Base-by-base conservation (phyloP, 1,140 invertebrate species). In the Zaprionus vittiger region DNA sequence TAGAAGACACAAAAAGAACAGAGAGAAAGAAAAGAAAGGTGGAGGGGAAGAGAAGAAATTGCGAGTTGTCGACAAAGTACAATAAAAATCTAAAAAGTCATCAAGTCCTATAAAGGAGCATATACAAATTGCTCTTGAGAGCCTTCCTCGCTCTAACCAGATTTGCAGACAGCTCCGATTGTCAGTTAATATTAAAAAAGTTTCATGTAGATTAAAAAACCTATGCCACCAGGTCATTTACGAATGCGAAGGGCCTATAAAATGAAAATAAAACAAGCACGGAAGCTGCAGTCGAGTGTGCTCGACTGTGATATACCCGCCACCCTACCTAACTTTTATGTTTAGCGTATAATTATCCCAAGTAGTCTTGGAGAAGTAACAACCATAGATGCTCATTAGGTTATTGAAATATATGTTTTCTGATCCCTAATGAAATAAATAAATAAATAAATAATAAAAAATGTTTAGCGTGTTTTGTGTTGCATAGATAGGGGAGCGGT, bases 21-120 rank as follows among this genome's bases (percentile, higher is more conserved):
- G 5, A n/a, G 5, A 31, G 3, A n/a, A 26, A 31, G 20, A 14
- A 9, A 52, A 22, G 15, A 49, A n/a, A 49, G 47, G 20, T 6
- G 9, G 47, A 24, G n/a, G 4, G 20, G 20, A 7, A 9, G 20
- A 5, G 47, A 24, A 47, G 62, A 28, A 54, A 17, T 44, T 61
- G 20, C 57, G 59, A 56, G 54, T 31, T 28, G 26, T 52, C 47
- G 37, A 61, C 37, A 61, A 47, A 61, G 26, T 62, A 62, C 60
- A 62, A 54, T 55, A 55, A 55, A 65, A 65, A 65, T 55, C n/a
- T 55, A 15, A 41, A 55, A 55, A 65, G 63, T 65, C 28, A 52
- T 52, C 34, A 65, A 65, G 49, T 65, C 14, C 31, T 22, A 63
- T 49, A 26, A 49, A 63, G 20, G 20, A 41, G 34, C 5, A 44